phyloP scores from a whole-genome alignment of 2,888 invertebrate genomes.

The Steromphala cineraria region DNA sequence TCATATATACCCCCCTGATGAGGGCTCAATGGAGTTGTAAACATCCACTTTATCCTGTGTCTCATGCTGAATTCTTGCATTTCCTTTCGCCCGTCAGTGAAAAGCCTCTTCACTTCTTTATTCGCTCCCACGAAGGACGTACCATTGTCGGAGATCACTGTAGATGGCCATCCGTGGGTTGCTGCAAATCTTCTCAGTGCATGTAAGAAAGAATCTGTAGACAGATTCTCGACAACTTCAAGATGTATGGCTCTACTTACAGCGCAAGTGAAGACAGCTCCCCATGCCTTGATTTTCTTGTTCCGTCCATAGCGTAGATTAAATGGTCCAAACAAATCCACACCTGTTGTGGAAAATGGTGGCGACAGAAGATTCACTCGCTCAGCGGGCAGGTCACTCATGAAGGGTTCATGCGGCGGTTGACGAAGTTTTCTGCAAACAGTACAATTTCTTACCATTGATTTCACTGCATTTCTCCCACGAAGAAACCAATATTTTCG shows the following conservation, averaged over 20 bases:
- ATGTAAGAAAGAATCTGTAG: constrained; percentile 23
- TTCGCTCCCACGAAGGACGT: background rate
- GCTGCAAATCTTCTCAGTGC: constrained; percentile 28
- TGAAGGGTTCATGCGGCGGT: background rate
- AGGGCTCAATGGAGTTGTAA: too few relatives aligned
- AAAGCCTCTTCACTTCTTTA: too few relatives aligned
- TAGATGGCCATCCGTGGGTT: constrained; percentile 28
- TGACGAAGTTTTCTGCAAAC: constrained; percentile 8
- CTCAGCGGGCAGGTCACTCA: constrained; percentile 21
- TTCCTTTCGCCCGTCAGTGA: too few relatives aligned
- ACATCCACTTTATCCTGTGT: too few relatives aligned
- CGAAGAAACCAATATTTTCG: constrained; percentile 6
- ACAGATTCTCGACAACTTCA: constrained; percentile 24
- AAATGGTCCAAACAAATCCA: constrained; percentile 28
- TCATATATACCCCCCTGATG: too few relatives aligned
- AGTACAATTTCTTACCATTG: constrained; percentile 17
- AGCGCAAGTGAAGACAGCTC: constrained; percentile 27
- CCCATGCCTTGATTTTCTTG: constrained; percentile 23
- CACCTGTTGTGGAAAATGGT: constrained; percentile 15
- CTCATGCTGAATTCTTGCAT: too few relatives aligned
- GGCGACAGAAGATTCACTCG: background rate
- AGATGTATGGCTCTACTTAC: constrained; percentile 21
- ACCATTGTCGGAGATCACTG: constrained; percentile 27
- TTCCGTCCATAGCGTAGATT: background rate
- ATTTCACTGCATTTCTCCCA: constrained; percentile 7